A percentile compares a stretch with the other conserved stretches of the same genome.
Conservation (phyloP, 2,797 vertebrate genomes). For the Anniella stebbinsi region DNA sequence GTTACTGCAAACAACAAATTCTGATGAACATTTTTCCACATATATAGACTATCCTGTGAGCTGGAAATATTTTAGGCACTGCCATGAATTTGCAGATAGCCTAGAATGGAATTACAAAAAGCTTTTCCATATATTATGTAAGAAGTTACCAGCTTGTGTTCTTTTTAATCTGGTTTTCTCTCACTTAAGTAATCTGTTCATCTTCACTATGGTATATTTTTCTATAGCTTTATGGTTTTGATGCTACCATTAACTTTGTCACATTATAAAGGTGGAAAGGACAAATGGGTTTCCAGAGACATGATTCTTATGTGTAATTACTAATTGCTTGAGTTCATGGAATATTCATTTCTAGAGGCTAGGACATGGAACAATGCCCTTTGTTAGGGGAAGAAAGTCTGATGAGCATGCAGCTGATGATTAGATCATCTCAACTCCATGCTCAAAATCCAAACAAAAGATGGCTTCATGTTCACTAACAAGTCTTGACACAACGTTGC, state of each 20-base stretch:
- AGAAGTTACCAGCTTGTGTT: neutral
- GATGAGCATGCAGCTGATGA: conserved; percentile 71
- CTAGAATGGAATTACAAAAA: neutral
- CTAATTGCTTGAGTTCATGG: conserved; percentile 38
- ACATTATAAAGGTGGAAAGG: conserved; percentile 5
- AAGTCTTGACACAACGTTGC: conserved; percentile 53
- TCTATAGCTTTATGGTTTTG: conserved; percentile 1
- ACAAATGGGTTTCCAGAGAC: conserved; percentile 33
- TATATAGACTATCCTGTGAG: neutral
- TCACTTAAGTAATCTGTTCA: conserved; percentile 12
- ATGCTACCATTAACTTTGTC: conserved; percentile 22
- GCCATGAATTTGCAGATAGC: neutral
- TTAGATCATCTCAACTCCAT: conserved; percentile 69
- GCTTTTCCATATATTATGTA: neutral
- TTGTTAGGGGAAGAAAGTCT: conserved; percentile 50
- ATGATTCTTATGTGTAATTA: conserved; percentile 27
- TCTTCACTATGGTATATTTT: neutral
- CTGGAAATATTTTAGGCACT: neutral
- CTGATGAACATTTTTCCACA: neutral
- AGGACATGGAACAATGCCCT: conserved; percentile 54
- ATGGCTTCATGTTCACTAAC: conserved; percentile 62
- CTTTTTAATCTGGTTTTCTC: conserved; percentile 3
- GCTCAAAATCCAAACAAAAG: conserved; percentile 69
- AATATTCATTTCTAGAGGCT: conserved; percentile 34
- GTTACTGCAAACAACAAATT: neutral